Evolutionary conservation across 2,888 invertebrate species (phyloP), one percentile per base, ranked within the genome.

Genomic region (Hipparchia semele): DNA sequence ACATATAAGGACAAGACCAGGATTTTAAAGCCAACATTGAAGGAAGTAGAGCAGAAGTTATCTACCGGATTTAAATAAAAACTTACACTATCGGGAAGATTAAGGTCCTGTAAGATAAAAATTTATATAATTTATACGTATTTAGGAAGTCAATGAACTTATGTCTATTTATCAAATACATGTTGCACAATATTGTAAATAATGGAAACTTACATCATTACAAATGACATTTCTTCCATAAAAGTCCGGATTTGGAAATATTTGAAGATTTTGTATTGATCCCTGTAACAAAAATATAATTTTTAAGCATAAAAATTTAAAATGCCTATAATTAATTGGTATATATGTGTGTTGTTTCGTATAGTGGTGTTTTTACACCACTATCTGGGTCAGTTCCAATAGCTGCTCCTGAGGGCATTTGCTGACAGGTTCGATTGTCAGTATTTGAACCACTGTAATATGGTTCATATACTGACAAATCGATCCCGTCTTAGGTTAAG

Each of bases 71-170:
- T 39, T 54, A 69, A 58, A 65, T 79, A 80, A 73, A 84, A 86
- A 90, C 90, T 89, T 88, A 91, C 90, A 83, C 84, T 86, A 73
- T 80, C 83, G 58, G 81, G 81, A 67, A 88, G 82, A 78, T 73
- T 70, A 77, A 80, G 78, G 73, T 75, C 86, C 90, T 90, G 87
- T 77, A 91, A 90, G 79, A 83, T 73, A 85, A 71, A 71, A 72
- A 68, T 10, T 10, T 23, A 39, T 12, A 12, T 39, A 12, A 12
- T 60, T 10, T 39, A 45, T 12, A 12, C n/a, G 54, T 60, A 13
- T 58, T 51, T 54, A 12, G n/a, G 3, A 13, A 13, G n/a, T 56
- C 8, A 13, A 6, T 13, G 2, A 13, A 56, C 13, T 56, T 56
- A 7, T n/a, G 12, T n/a, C n/a, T 7, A 13, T n/a, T n/a, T n/a